Evolutionary conservation across 2,113 vertebrate genomes (phyloP), one percentile per base, ranked within the genome.

Genomic region (Trematocara stigmaticum): DNA sequence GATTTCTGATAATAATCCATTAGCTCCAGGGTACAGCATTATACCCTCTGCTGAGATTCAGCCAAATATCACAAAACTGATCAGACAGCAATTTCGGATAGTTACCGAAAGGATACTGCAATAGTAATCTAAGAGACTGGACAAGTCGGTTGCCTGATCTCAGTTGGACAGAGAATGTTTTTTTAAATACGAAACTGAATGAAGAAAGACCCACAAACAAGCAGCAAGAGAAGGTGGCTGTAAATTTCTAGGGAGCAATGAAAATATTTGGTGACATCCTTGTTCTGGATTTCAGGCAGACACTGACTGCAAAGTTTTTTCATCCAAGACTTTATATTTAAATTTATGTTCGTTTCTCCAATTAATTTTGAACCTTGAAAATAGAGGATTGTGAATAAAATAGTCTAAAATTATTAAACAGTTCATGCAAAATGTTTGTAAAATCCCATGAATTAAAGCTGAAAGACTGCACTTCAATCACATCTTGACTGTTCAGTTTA

Each of bases 161-260:
- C 59, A 7, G 16, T 7, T n/a, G 9, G 31, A 64, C 31, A 64
- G 31, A 64, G 16, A 35, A n/a, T 35, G 1, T 11, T 38, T 64
- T 64, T 61, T 18, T 16, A 10, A 64, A 35, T 35, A 35, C 2
- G 0, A 35, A 64, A 64, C 59, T 35, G 59, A 35, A 64, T 35
- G 59, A 16, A 64, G 31, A 0, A 64, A 64, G 59, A 64, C 0
- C 5, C 3, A 11, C 59, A 64, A 64, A 64, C 9, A 64, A 35
- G 59, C 59, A 64, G 31, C 31, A 64, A 4, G 6, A 35, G 16
- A 35, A 64, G 59, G 3, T 64, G 59, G 59, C 59, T 64, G 59
- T 35, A 64, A 64, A 64, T 35, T 64, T 64, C 5, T 64, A 35
- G 31, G 31, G 16, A n/a, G 16, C 31, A 1, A 35, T 34, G 31